Evolutionary conservation across 2,888 invertebrate genomes (phyloP).

Genomic region (Ophioninae sp.): DNA sequence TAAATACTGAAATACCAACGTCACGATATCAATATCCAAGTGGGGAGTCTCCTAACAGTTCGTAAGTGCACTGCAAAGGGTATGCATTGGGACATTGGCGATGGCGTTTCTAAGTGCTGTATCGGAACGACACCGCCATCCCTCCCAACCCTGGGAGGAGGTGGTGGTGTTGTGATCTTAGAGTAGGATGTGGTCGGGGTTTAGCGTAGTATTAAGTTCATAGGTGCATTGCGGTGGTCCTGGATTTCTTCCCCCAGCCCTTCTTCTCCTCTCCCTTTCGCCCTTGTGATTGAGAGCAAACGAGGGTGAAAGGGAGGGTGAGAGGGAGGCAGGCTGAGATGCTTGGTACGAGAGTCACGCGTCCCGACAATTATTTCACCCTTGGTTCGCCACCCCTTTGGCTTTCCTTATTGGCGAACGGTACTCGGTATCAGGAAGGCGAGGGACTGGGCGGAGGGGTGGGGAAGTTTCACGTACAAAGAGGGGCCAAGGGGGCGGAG

Average conservation of each 20-base stretch:
- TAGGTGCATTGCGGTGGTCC: conserved; percentile 78
- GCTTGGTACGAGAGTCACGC: conserved; percentile 78
- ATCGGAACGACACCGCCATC: no score
- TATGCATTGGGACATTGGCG: conserved; percentile 66
- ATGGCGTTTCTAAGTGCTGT: conserved; percentile 49
- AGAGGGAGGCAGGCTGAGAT: conserved; percentile 64
- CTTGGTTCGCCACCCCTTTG: conserved; percentile 63
- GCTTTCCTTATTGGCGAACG: conserved; percentile 67
- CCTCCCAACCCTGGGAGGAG: conserved; percentile 43
- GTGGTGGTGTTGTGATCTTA: conserved; percentile 43
- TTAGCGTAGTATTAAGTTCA: conserved; percentile 74
- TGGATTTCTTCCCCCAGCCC: conserved; percentile 69
- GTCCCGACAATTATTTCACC: conserved; percentile 78
- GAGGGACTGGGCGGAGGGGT: conserved; percentile 51
- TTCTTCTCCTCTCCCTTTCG: conserved; percentile 4
- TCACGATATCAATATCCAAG: background rate
- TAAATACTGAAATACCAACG: no score
- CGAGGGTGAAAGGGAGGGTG: conserved; percentile 56
- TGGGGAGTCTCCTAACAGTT: conserved; percentile 59
- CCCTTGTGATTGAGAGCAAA: conserved; percentile 10
- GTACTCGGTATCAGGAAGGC: no score
- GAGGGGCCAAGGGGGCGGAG: conserved; percentile 37
- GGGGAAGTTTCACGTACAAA: conserved; percentile 24
- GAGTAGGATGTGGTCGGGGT: conserved; percentile 44
- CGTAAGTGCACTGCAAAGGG: conserved; percentile 37